Percentiles rank a stretch among this genome's conserved stretches.
Conservation (phyloP, 2,888 invertebrate genomes). For the Eupelmus urozonus region DNA sequence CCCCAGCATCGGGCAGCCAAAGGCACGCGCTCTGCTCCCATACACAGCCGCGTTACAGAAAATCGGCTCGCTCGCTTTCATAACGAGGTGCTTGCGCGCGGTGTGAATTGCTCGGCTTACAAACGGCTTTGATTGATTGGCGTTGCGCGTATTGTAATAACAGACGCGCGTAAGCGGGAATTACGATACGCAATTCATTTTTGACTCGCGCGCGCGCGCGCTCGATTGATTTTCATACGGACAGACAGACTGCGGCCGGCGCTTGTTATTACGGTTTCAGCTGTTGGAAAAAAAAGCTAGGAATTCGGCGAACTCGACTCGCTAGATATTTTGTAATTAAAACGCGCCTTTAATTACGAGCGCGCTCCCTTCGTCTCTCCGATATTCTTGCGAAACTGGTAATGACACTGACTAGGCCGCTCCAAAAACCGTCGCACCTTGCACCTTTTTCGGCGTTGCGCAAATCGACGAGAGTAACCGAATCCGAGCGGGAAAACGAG, state of each 20-base stretch:
- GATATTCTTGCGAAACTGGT: slow-evolving; percentile 18
- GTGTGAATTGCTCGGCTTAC: background rate
- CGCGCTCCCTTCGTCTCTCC: background rate
- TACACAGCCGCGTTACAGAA: background rate
- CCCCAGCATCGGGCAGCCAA: no score
- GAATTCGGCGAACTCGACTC: no score
- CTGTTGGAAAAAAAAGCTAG: background rate
- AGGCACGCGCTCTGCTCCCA: no score
- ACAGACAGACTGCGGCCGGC: background rate
- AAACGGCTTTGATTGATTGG: background rate
- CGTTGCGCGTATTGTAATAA: background rate
- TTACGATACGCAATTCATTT: background rate
- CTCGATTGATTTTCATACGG: background rate
- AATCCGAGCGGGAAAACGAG: background rate
- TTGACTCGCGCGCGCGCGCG: background rate
- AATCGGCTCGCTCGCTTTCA: slow-evolving; percentile 9
- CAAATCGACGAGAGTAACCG: no score
- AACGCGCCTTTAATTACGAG: no score
- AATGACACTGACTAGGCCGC: slow-evolving; percentile 37
- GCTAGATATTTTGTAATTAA: no score
- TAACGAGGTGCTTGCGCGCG: background rate
- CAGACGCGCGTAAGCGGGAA: background rate
- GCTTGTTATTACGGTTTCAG: background rate
- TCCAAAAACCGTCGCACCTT: no score
- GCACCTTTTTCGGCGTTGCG: no score